These are phyloP conservation scores for Meghimatium bilineatum DNA, from an alignment of 2,888 invertebrate species.

Conservation along the genomic window DNA sequence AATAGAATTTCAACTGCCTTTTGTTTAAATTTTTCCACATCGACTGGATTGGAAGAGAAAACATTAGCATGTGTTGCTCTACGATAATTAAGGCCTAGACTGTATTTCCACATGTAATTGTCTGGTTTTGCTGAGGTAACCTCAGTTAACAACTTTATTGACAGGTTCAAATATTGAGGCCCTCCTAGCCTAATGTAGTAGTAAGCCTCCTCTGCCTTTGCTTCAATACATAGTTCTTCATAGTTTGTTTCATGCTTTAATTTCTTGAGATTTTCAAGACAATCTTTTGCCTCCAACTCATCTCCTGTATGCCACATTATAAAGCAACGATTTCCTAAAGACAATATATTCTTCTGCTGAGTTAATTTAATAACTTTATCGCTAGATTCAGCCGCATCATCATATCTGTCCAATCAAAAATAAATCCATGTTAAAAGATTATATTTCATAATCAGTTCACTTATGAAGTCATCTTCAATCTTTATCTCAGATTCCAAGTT, in stretches of 20 bases:
- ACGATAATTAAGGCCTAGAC: not conserved
- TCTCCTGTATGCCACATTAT: not conserved
- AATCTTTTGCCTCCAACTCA: not conserved
- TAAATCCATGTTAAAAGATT: not conserved
- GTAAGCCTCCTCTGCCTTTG: slow-evolving; percentile 14
- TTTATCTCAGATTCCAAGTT: not conserved
- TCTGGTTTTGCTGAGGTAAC: not conserved
- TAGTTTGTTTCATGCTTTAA: not conserved
- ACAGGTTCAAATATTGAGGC: not conserved
- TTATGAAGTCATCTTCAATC: not conserved
- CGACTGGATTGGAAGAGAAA: not conserved
- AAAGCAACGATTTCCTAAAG: not conserved
- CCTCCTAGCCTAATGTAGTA: slow-evolving; percentile 17
- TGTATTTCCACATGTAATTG: slow-evolving; percentile 14
- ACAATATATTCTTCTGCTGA: not conserved
- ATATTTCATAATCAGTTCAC: not conserved
- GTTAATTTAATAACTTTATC: not conserved
- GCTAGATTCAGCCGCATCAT: not conserved
- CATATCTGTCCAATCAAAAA: not conserved
- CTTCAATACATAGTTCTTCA: not conserved
- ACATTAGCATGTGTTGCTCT: slow-evolving; percentile 10
- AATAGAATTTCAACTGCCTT: not conserved
- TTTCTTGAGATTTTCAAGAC: not conserved
- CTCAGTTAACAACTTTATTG: not conserved
- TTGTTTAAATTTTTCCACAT: not conserved